Base-by-base conservation (phyloP, 2,888 invertebrate species). In the Apomyelois bistriatella region DNA sequence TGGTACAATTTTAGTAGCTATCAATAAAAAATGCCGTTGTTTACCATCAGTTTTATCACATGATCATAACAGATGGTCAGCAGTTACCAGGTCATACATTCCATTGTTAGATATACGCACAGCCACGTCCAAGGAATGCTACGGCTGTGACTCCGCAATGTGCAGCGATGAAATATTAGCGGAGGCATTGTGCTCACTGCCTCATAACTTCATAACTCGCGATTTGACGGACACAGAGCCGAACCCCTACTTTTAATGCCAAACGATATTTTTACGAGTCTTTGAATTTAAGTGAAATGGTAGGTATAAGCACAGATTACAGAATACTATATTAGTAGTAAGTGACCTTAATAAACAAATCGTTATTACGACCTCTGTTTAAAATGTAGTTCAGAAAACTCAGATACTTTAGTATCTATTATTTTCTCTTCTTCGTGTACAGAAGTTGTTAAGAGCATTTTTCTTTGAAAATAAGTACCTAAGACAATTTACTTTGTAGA, bases 141-240 rank as follows among this genome's bases (percentile, higher is more conserved):
- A 16, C 40, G 22, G 6, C 6, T 6, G 10, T n/a, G 42, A 5
- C 43, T 43, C 42, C 30, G 43, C 43, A 13, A 30, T 43, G 43
- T 43, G 43, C 43, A 4, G 30, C 30, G 43, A 30, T 30, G 43
- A 43, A 13, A 30, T 43, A 43, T 43, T 12, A 12, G 13, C 43
- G 13, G 16, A 41, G 12, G 53, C 30, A 43, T 52, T 30, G 49
- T 37, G 41, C 22, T 51, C 41, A 48, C 52, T 22, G 28, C 3
- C 12, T 43, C 30, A 13, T 32, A 32, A 32, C 32, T 32, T 7
- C 32, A n/a, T 43, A 43, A 30, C 28, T 12, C 28, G 42, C 10
- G 22, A 40, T 28, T 3, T 6, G 22, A 41, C 42, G n/a, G 28
- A 1, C 38, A 6, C n/a, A 28, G 17, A 4, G n/a, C 22, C 1